A percentile compares a stretch with the other conserved stretches of the same genome.
Evolutionary conservation across 1,140 invertebrate species (phyloP).

Genomic region (Drosophila elegans): DNA sequence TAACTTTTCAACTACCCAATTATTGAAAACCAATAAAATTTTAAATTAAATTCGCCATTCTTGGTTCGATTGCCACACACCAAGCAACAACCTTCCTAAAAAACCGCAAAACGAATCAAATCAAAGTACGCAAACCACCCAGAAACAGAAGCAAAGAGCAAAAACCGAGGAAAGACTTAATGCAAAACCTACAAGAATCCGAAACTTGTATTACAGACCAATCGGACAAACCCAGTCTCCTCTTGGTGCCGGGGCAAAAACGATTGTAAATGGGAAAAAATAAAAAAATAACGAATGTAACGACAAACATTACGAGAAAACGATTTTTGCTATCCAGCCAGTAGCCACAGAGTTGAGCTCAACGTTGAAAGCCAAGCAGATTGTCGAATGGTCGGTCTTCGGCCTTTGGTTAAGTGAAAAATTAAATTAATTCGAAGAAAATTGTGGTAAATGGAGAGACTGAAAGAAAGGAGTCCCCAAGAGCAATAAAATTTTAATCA

Average conservation of each 20-base stretch:
- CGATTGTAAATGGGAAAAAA: slow-evolving; percentile 60
- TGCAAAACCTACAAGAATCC: slow-evolving; percentile 37
- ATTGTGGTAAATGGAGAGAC: neutral
- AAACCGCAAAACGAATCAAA: slow-evolving; percentile 50
- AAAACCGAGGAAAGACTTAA: slow-evolving; percentile 28
- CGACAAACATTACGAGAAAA: slow-evolving; percentile 61
- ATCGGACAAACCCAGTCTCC: slow-evolving; percentile 52
- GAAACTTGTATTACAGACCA: slow-evolving; percentile 58
- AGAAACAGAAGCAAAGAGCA: slow-evolving; percentile 45
- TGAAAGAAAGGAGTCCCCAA: neutral
- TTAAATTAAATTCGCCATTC: slow-evolving; percentile 7
- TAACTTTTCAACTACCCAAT: neutral
- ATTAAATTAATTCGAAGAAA: slow-evolving; percentile 1
- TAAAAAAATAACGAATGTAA: slow-evolving; percentile 43
- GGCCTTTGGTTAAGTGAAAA: slow-evolving; percentile 16
- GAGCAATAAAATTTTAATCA: neutral
- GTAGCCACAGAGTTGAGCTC: slow-evolving; percentile 50
- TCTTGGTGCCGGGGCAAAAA: slow-evolving; percentile 26
- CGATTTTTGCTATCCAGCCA: slow-evolving; percentile 41
- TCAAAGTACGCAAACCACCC: slow-evolving; percentile 59
- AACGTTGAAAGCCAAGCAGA: slow-evolving; percentile 29
- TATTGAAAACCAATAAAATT: neutral
- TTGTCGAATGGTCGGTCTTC: slow-evolving; percentile 24
- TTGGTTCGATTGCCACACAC: slow-evolving; percentile 5
- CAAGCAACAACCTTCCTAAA: slow-evolving; percentile 12